phyloP scores from a whole-genome alignment of 1,140 invertebrate genomes.

The Drosophila nasuta region DNA sequence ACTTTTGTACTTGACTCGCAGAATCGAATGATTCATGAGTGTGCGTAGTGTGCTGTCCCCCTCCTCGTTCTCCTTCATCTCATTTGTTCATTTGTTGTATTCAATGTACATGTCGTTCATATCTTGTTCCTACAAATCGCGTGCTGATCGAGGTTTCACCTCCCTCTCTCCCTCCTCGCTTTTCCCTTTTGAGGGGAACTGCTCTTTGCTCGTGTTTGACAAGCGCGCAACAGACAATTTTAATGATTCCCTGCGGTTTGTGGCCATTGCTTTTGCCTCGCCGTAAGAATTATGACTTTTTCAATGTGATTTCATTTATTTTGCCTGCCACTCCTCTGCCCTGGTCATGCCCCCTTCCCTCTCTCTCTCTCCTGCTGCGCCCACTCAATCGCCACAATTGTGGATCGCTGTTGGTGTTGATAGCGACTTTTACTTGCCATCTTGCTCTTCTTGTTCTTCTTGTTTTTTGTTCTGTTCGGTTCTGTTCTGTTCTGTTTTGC shows the following conservation, averaged over 20 bases:
- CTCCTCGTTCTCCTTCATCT: not conserved
- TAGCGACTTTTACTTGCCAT: constrained; percentile 70
- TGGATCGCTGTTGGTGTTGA: constrained; percentile 75
- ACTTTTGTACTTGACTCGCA: constrained; percentile 50
- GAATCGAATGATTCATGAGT: constrained; percentile 79
- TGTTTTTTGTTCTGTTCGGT: not conserved
- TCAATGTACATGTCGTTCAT: constrained; percentile 79
- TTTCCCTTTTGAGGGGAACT: constrained; percentile 5
- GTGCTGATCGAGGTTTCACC: constrained; percentile 63
- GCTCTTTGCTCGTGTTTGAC: constrained; percentile 64
- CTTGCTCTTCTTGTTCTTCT: constrained; percentile 2
- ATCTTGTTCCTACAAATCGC: constrained; percentile 81
- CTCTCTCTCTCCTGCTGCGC: not conserved
- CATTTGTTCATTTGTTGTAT: constrained; percentile 59
- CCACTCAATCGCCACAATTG: constrained; percentile 21
- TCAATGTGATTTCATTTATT: constrained; percentile 81
- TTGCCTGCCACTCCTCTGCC: constrained; percentile 24
- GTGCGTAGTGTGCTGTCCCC: constrained; percentile 28
- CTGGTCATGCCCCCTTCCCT: not conserved
- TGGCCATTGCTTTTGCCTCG: constrained; percentile 14
- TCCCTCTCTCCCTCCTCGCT: constrained; percentile 27
- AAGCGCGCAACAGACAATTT: constrained; percentile 77
- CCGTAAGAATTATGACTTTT: constrained; percentile 80
- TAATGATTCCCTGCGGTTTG: constrained; percentile 79
- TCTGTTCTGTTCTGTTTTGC: constrained; percentile 14